Conservation (phyloP, 1,140 invertebrate genomes). For the Drosophila quadrilineata region DNA sequence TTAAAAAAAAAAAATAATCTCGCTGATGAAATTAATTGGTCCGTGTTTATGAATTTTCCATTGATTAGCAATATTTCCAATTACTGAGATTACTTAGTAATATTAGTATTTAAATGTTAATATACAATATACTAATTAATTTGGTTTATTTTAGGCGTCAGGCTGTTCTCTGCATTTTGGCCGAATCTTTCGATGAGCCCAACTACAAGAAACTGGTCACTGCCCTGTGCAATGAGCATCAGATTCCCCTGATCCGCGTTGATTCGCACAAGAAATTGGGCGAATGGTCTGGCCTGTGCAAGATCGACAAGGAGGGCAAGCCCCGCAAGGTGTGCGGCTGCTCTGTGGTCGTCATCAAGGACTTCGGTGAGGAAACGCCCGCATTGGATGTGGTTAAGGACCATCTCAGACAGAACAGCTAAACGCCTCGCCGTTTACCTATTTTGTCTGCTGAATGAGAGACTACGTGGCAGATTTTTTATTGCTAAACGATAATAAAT, state of each 20-base stretch:
- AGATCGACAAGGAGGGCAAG: conserved; percentile 99
- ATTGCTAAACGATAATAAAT: conserved; percentile 58
- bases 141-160: conserved; percentile 86
- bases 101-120: background rate
- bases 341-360: conserved; percentile 98
- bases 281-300: conserved; percentile 99
- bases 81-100: conserved; percentile 59
- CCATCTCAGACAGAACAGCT: conserved; percentile 88
- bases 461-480: conserved; percentile 66
- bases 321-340: conserved; percentile 99
- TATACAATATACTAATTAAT: background rate
- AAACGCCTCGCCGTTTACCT: conserved; percentile 41
- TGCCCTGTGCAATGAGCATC: conserved; percentile 98
- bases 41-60: conserved; percentile 78
- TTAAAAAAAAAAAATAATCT: background rate
- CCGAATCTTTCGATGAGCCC: conserved; percentile 99
- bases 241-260: conserved; percentile 96
- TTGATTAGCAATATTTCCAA: conserved; percentile 68
- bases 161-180: conserved; percentile 97
- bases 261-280: conserved; percentile 99
- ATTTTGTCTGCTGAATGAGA: conserved; percentile 66
- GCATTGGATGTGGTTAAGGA: conserved; percentile 96
- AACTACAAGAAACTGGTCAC: conserved; percentile 99
- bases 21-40: conserved; percentile 75
- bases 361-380: conserved; percentile 97